These are phyloP conservation scores for Thamnophis sirtalis DNA, from an alignment of 2,113 vertebrate species.

Conservation along the genomic window DNA sequence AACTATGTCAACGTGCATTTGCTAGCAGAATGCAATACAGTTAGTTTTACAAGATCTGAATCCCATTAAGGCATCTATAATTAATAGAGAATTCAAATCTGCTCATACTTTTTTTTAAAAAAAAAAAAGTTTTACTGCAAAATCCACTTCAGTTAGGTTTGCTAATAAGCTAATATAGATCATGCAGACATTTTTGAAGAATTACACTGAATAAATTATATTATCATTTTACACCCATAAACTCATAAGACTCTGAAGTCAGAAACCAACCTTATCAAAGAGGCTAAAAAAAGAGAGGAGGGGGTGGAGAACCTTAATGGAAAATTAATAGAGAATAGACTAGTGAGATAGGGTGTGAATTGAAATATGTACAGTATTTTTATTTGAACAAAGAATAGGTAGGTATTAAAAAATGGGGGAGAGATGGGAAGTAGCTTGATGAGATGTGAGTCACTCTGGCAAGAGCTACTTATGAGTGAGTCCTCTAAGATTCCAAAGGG, in stretches of 20 bases:
- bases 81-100: neutral
- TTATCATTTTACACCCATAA: neutral
- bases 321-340: neutral
- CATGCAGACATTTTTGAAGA: neutral
- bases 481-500: neutral
- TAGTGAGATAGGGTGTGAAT: neutral
- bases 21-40: neutral
- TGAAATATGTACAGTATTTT: neutral
- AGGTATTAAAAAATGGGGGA: neutral
- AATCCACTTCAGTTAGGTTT: neutral
- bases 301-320: neutral
- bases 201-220: neutral
- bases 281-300: neutral
- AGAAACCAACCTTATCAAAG: neutral
- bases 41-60: neutral
- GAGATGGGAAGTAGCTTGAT: neutral
- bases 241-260: neutral
- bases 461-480: neutral
- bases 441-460: neutral
- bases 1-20: neutral
- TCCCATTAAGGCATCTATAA: neutral
- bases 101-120: neutral
- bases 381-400: neutral
- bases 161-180: neutral
- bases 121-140: neutral